Base-by-base conservation (phyloP, 1,140 invertebrate genomes). In the Drosophila obscura region DNA sequence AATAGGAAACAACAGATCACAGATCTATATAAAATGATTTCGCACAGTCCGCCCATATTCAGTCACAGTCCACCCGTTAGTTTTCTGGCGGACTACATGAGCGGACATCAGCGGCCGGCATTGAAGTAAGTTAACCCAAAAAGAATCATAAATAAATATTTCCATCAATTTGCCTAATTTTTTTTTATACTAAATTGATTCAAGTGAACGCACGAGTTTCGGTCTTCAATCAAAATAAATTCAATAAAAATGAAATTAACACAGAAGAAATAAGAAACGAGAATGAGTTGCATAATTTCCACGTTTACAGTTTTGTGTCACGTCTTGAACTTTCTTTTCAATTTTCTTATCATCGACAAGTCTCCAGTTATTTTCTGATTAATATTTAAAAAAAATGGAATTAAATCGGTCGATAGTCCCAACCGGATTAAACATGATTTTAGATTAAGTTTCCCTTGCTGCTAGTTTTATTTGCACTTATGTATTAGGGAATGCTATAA, bases 21-120 rank as follows among this genome's bases (percentile, higher is more conserved):
- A 76, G 72, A 52, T 61, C 48, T 35, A 64, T 64, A 83, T 83
- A 91, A 91, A 75, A 92, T 95, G 90, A 93, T 95, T 64, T 94
- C 95, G 16, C 95, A 95, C 89, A 94, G 94, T 92, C 95, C 94
- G 67, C 94, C 95, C 48, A 93, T 95, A 74, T 96, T 95, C 93
- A 94, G 93, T 64, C 93, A 94, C 92, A 95, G 94, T 89, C 94
- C 94, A 44, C 94, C 94, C 28, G 93, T 94, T 61, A 93, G 93
- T 73, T 94, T 94, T 89, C 90, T 94, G 49, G 83, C 92, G 64
- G 93, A 94, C 81, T 94, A 93, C 85, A 92, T 91, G 90, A 89
- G 81, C 80, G 88, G 79, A 79, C 84, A 91, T 83, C 80, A 81
- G 58, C 90, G 90, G 80, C 88, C 88, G 79, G 55, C 79, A 57